Evolutionary conservation across 2,888 invertebrate species (phyloP).

Genomic region (Drosophila setosimentum): DNA sequence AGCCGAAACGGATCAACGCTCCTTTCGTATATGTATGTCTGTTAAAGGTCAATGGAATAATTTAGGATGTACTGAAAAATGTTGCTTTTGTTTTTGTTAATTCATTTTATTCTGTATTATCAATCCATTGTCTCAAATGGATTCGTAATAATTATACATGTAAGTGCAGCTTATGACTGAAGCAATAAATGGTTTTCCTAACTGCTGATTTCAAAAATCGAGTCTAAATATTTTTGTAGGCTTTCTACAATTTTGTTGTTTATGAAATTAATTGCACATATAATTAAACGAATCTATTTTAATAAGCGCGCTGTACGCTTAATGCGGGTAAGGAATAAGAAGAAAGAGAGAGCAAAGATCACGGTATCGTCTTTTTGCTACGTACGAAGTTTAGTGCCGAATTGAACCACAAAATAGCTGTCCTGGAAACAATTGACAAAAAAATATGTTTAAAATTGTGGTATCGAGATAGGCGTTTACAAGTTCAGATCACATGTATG

Average conservation of each 20-base stretch:
- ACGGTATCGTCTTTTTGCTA: neutral
- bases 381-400: neutral
- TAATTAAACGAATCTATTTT: neutral
- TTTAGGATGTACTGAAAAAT: neutral
- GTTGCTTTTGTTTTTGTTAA: neutral
- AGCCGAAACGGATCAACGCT: neutral
- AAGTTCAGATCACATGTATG: neutral
- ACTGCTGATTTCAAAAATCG: neutral
- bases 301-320: neutral
- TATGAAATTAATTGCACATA: neutral
- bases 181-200: neutral
- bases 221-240: neutral
- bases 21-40: neutral
- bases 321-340: neutral
- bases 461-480: neutral
- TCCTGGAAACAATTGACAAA: neutral
- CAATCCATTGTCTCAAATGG: neutral
- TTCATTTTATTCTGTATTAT: neutral
- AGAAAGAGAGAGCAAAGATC: neutral
- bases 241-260: neutral
- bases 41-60: neutral
- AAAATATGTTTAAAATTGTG: neutral
- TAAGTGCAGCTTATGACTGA: neutral
- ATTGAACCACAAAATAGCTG: neutral
- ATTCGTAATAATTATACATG: neutral